Evolutionary conservation across 1,140 invertebrate species (phyloP).

Genomic region (Globodera ellingtonae): DNA sequence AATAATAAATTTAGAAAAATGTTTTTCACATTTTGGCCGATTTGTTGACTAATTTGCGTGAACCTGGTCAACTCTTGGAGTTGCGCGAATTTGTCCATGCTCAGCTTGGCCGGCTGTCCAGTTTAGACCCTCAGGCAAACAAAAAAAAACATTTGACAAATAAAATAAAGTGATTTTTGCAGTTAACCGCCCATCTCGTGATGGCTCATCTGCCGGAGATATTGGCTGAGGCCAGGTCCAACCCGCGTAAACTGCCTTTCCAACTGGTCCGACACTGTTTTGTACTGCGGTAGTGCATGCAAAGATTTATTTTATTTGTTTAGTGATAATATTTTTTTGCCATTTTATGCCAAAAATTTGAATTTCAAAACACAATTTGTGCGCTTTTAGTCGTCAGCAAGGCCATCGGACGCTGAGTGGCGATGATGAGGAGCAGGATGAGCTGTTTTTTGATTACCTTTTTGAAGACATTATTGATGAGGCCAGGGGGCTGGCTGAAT

Average conservation of each 20-base stretch:
- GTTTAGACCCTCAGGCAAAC: slow-evolving; percentile 12
- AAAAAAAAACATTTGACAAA: not conserved
- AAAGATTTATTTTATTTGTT: too few species aligned
- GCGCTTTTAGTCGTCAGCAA: slow-evolving; percentile 38
- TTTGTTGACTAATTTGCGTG: slow-evolving; percentile 35
- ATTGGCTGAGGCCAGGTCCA: slow-evolving; percentile 7
- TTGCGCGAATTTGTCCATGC: slow-evolving; percentile 30
- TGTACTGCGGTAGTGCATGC: slow-evolving; percentile 45
- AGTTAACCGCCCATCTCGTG: slow-evolving; percentile 30
- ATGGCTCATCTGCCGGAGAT: slow-evolving; percentile 22
- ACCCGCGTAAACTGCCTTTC: slow-evolving; percentile 23
- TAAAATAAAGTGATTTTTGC: not conserved
- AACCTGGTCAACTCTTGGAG: slow-evolving; percentile 18
- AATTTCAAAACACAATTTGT: too few species aligned
- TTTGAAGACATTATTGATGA: slow-evolving; percentile 46
- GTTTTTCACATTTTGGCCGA: slow-evolving; percentile 40
- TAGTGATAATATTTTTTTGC: too few species aligned
- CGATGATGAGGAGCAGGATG: slow-evolving; percentile 55
- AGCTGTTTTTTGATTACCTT: slow-evolving; percentile 47
- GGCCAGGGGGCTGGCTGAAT: not conserved
- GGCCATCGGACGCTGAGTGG: slow-evolving; percentile 37
- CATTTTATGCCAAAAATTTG: slow-evolving; percentile 10
- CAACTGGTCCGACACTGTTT: slow-evolving; percentile 49
- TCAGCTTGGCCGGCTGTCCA: slow-evolving; percentile 11
- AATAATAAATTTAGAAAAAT: slow-evolving; percentile 21